Evolutionary conservation across 2,888 invertebrate genomes (phyloP).

Genomic region (Stenoptilia bipunctidactyla): DNA sequence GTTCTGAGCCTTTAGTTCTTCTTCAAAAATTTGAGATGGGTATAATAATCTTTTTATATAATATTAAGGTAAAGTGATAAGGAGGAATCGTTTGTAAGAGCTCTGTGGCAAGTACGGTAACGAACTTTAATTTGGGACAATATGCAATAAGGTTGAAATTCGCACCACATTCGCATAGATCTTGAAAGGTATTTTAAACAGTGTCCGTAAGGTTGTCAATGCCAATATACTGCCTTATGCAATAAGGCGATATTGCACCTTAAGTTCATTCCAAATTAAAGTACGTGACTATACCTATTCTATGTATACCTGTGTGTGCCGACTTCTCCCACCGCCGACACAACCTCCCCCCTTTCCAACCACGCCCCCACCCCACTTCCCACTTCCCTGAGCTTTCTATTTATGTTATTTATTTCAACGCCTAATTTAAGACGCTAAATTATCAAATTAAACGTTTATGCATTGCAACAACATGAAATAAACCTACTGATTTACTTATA

Average conservation of each 20-base stretch:
- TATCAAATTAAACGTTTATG: constrained; percentile 15
- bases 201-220: too few relatives aligned
- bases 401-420: constrained; percentile 23
- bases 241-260: too few relatives aligned
- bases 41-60: constrained; percentile 36
- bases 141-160: too few relatives aligned
- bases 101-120: constrained; percentile 25
- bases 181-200: too few relatives aligned
- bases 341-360: constrained; percentile 6
- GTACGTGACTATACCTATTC: too few relatives aligned
- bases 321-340: neutral
- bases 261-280: too few relatives aligned
- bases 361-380: constrained; percentile 11
- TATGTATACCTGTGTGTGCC: neutral
- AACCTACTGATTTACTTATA: constrained; percentile 43
- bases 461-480: constrained; percentile 53
- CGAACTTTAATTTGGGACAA: too few relatives aligned
- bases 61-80: constrained; percentile 35
- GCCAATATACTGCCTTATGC: too few relatives aligned
- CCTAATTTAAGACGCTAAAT: constrained; percentile 20
- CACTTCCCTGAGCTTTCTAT: constrained; percentile 19
- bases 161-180: too few relatives aligned
- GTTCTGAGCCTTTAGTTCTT: constrained; percentile 22
- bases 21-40: constrained; percentile 38
- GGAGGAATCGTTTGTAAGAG: constrained; percentile 36